Evolutionary conservation across 2,888 invertebrate genomes (phyloP), one percentile per base, ranked within the genome.

Genomic region (Troides aeacus): DNA sequence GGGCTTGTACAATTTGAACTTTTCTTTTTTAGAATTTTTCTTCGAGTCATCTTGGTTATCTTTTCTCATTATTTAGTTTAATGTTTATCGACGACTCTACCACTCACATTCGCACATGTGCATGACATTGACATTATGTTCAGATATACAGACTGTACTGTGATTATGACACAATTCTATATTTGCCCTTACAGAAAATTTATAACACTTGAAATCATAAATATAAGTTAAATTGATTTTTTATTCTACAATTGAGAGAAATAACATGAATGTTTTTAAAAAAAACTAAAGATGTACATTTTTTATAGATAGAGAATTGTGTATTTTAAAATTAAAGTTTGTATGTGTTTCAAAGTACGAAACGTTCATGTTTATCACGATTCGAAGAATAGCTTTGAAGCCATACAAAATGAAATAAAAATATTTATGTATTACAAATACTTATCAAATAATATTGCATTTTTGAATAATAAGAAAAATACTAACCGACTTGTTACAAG

Each of bases 1-100:
- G 12, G 92, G 87, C 76, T 89, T 92, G 71, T 86, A 93, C 5
- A 92, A 77, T 68, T 87, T 84, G 42, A 90, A 79, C 81, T 92
- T 93, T 36, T 85, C 85, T 56, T 81, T 81, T 42, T 78, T 81
- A 3, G 75, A 76, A 64, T 77, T 77, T 18, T 76, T 83, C 67
- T 79, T 81, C 12, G 74, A 71, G 10, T 72, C 78, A 58, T 84
- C 78, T 71, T 86, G 78, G 78, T 85, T 88, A 89, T 89, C 36
- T 69, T 74, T 58, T 64, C 66, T 64, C 62, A 65, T 66, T 61
- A 23, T 68, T 68, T 69, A 42, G 21, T 59, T 69, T 59, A 53
- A 62, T 60, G 56, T 56, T 59, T 61, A 65, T 42, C 15, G 18
- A 15, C n/a, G n/a, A 21, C n/a, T 56, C n/a, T 56, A 57, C 39